phyloP scores from a whole-genome alignment of 2,888 invertebrate species.

The Cantharis lateralis region DNA sequence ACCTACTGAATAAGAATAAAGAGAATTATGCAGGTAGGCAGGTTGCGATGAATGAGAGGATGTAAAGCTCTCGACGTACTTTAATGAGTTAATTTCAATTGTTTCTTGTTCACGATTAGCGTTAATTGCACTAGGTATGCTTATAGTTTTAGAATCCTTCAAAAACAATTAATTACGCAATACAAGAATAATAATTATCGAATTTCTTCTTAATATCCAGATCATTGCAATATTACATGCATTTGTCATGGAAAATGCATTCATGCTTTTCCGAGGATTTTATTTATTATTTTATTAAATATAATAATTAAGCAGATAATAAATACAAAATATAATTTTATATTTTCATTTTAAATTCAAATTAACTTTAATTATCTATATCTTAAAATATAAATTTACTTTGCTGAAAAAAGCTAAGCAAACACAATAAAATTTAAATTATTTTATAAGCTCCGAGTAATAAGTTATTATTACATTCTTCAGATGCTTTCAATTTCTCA shows the following conservation, averaged over 20 bases:
- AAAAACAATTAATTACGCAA: not conserved
- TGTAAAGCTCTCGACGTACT: not conserved
- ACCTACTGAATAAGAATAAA: not conserved
- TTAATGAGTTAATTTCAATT: not conserved
- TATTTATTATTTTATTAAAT: no score
- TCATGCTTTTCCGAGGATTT: no score
- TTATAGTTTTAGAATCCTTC: not conserved
- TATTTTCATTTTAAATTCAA: no score
- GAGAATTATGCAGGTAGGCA: not conserved
- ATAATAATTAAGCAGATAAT: no score
- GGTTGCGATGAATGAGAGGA: not conserved
- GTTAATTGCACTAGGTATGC: not conserved
- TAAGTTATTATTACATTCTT: not conserved
- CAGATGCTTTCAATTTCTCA: no score
- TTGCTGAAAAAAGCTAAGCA: not conserved
- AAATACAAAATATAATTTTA: no score
- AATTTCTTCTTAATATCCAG: not conserved
- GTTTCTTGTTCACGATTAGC: not conserved
- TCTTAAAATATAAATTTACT: no score
- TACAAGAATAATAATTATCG: not conserved
- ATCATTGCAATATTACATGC: not conserved
- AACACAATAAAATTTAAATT: not conserved
- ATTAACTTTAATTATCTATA: no score
- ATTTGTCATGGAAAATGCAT: no score
- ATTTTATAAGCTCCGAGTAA: not conserved